Evolutionary conservation across 1,140 invertebrate genomes (phyloP), one percentile per base, ranked within the genome.

Genomic region (Drosophila leontia): DNA sequence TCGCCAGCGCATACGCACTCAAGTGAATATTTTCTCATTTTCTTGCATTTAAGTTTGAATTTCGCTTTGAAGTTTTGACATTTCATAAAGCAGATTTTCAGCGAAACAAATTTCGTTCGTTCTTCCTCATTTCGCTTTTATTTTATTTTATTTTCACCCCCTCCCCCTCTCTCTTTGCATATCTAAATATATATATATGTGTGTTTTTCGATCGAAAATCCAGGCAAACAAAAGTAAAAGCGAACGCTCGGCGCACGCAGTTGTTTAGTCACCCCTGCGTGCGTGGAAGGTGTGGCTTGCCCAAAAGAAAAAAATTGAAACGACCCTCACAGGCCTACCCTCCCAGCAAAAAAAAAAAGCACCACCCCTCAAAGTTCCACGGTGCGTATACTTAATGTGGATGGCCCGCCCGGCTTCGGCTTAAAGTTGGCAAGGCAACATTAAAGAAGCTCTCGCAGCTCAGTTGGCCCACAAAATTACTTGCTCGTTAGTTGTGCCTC

Each of bases 1-100:
- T 39, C 56, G 67, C 23, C 45, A 63, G 72, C 72, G 71, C 72
- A 77, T 79, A 86, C 78, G 83, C 83, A 92, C 74, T 92, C 91
- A 85, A 92, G 91, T 91, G 91, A 79, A 92, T 88, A 92, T 92
- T 88, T 92, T 91, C 84, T 81, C 86, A 92, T 92, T 92, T 92
- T 85, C 79, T 86, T 92, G 91, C 83, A 85, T 90, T 88, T 91
- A 79, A 78, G 80, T 91, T 41, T 76, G 80, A 81, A 80, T 78
- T 91, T 91, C 75, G 80, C 90, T 91, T 91, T 91, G 90, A 91
- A 91, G 90, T 91, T 91, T 91, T 91, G 90, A 91, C 90, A 91
- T 91, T 91, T 91, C 81, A 90, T 85, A 88, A 91, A 75, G 88
- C 88, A 76, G 88, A 90, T 88, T 88, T 80, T 64, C 74, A 60